Evolutionary conservation across 2,797 vertebrate species (phyloP).

Genomic region (Bradypodion pumilum): DNA sequence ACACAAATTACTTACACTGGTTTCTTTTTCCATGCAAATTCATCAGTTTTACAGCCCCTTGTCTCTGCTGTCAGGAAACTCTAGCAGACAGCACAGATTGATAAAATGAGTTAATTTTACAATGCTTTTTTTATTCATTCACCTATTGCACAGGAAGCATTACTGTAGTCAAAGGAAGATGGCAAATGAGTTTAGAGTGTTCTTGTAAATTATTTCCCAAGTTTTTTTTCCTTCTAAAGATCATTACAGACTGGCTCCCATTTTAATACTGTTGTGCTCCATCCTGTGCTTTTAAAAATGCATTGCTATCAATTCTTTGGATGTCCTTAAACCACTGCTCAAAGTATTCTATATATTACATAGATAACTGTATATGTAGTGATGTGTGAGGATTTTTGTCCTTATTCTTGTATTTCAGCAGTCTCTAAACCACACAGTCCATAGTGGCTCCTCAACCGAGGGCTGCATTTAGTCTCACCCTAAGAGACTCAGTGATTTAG

Average conservation of each 20-base stretch:
- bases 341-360: neutral
- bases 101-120: constrained; percentile 79
- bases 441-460: neutral
- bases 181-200: constrained; percentile 69
- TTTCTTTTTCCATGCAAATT: constrained; percentile 89
- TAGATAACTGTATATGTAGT: neutral
- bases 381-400: neutral
- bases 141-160: constrained; percentile 66
- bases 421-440: neutral
- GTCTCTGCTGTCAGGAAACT: constrained; percentile 81
- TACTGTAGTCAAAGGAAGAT: constrained; percentile 68
- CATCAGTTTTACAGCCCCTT: constrained; percentile 82
- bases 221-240: constrained; percentile 73
- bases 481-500: neutral
- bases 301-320: constrained; percentile 66
- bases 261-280: constrained; percentile 61
- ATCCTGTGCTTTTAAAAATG: constrained; percentile 65
- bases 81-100: constrained; percentile 78
- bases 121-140: constrained; percentile 62
- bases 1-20: constrained; percentile 87
- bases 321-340: constrained; percentile 41
- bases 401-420: neutral
- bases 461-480: neutral
- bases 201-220: constrained; percentile 75
- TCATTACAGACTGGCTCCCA: constrained; percentile 71